Conservation (phyloP, 2,797 vertebrate genomes). For the Halcyon smyrnensis region DNA sequence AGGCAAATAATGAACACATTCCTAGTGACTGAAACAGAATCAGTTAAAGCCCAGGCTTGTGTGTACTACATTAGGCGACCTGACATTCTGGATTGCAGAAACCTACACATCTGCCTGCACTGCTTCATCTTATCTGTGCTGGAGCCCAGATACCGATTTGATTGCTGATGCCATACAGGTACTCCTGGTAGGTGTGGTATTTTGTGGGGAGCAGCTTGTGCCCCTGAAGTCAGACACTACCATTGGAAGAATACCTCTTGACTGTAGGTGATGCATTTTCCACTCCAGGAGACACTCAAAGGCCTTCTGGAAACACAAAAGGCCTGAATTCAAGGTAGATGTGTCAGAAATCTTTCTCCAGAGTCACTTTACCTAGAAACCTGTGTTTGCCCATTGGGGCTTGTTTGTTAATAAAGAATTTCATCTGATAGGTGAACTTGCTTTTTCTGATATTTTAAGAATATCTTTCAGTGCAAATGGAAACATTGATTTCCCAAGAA, state of each 20-base stretch:
- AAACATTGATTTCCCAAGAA: not conserved
- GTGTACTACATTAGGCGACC: not conserved
- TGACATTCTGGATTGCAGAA: not conserved
- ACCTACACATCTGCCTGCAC: not conserved
- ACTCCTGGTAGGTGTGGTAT: not conserved
- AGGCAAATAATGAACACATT: not conserved
- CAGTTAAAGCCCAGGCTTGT: not conserved
- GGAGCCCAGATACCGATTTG: not conserved
- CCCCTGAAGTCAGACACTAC: not conserved
- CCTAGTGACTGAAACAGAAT: not conserved
- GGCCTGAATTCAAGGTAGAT: rapidly evolving
- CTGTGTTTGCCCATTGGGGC: not conserved
- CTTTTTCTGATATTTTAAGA: not conserved
- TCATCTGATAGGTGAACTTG: not conserved
- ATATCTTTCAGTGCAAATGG: not conserved
- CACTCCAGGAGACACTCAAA: not conserved
- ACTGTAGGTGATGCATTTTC: not conserved
- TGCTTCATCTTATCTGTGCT: not conserved
- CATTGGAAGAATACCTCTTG: not conserved
- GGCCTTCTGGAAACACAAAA: not conserved
- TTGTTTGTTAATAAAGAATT: not conserved
- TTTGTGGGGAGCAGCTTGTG: not conserved
- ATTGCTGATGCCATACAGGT: not conserved
- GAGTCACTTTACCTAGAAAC: not conserved
- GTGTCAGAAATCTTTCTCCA: not conserved